Percentiles rank a stretch among this genome's conserved stretches.
Evolutionary conservation across 2,888 invertebrate genomes (phyloP).

Genomic region (Odontomyia ornata): DNA sequence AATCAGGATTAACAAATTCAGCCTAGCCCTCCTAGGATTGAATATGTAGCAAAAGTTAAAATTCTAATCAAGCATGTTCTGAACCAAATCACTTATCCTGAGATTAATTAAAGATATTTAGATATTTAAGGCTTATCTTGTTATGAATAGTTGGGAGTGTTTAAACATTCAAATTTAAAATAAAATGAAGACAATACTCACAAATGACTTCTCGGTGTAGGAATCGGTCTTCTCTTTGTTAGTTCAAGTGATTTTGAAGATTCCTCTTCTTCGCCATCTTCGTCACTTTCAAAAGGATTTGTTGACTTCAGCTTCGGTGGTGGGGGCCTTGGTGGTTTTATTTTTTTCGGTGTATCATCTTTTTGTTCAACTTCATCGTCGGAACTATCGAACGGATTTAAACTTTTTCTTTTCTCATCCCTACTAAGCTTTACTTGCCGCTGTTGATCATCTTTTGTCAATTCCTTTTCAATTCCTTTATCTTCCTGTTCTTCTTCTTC

Average conservation of each 20-base stretch:
- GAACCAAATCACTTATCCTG: no score
- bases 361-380: constrained; percentile 68
- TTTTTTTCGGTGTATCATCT: constrained; percentile 52
- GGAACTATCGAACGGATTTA: constrained; percentile 76
- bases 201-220: constrained; percentile 60
- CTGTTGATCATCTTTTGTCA: constrained; percentile 43
- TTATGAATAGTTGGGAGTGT: no score
- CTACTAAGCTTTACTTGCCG: neutral
- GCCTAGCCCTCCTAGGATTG: no score
- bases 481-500: constrained; percentile 66
- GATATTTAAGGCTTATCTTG: no score
- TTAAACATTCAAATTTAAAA: no score
- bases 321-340: constrained; percentile 62
- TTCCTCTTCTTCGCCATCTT: constrained; percentile 65
- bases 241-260: constrained; percentile 44
- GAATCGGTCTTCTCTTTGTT: constrained; percentile 58
- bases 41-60: no score
- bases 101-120: no score
- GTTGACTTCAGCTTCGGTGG: constrained; percentile 64
- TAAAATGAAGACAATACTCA: no score
- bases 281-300: constrained; percentile 81
- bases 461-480: constrained; percentile 47
- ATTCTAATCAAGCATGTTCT: no score
- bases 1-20: no score
- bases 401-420: constrained; percentile 52